Base-by-base conservation (phyloP, 2,888 invertebrate genomes). In the Philaethria dido region DNA sequence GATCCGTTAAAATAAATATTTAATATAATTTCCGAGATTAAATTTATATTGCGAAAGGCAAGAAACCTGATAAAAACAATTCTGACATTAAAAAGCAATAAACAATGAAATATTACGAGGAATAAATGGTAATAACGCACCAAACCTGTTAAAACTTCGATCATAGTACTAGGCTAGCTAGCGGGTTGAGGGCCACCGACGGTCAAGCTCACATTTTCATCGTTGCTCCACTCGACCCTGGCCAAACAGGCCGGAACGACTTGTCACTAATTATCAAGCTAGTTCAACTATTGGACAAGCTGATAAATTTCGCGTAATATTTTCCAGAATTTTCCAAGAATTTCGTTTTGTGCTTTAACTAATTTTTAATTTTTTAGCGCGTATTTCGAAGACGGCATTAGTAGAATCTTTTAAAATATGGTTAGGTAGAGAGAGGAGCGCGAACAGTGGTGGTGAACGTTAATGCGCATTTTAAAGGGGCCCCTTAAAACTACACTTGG, bases 181-280 rank as follows among this genome's bases (percentile, higher is more conserved):
- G 45, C 29, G 45, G 82, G 89, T 87, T 86, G 89, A 88, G 81
- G 88, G 89, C 79, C 86, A 74, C 61, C 61, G 65, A 20, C 66
- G 89, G 89, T 89, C 90, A 91, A 89, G 91, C 81, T 78, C 67
- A 78, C 86, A 85, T 88, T 89, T 89, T 89, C 88, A 87, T 80
- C 72, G 81, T 92, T 92, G 88, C 90, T 81, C 83, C 90, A 92
- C 76, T 68, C 82, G 89, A 86, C 92, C 92, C 90, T 91, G 91
- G 86, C 75, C 82, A 91, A 92, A 89, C 92, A 92, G 92, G 86
- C 83, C 88, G 92, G 90, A 92, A 92, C 92, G 88, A 76, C 80
- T 87, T 87, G 88, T 88, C 81, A 82, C 82, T 80, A 80, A 85
- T 85, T 86, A 86, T 87, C 78, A 50, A 79, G 80, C 82, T 70